These are phyloP conservation scores for Neosilurus mollespiculum DNA, from an alignment of 2,797 vertebrate genomes.

Conservation along the genomic window DNA sequence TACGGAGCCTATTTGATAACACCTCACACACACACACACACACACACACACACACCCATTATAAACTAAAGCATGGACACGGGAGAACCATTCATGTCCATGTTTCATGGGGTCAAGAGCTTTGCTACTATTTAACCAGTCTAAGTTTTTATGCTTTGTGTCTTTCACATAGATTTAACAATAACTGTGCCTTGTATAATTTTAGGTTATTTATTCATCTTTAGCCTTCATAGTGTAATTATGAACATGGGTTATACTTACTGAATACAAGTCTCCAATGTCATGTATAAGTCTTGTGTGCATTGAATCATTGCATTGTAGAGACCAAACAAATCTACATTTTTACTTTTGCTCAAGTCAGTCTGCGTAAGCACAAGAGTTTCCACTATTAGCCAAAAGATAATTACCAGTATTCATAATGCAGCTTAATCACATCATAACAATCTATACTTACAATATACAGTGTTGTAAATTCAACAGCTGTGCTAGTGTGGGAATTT, in stretches of 20 bases:
- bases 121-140: neutral
- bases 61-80: too few species aligned
- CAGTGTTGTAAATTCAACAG: constrained; percentile 25
- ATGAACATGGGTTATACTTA: neutral
- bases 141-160: neutral
- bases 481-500: constrained; percentile 47
- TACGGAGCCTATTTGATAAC: too few species aligned
- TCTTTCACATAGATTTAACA: neutral
- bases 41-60: too few species aligned
- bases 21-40: too few species aligned
- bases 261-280: neutral
- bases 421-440: constrained; percentile 21
- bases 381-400: constrained; percentile 11
- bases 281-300: neutral
- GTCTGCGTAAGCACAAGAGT: constrained; percentile 25
- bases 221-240: neutral
- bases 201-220: neutral
- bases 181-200: neutral
- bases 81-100: too few species aligned
- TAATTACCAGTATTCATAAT: constrained; percentile 32
- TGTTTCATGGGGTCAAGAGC: too few species aligned
- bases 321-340: constrained; percentile 20
- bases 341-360: constrained; percentile 21
- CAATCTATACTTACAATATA: constrained; percentile 11
- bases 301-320: constrained; percentile 14